Percentiles rank a stretch among this genome's conserved stretches.
phyloP scores from a whole-genome alignment of 92 coral and sea anemone species.

The Parazoanthus atlanticus region DNA sequence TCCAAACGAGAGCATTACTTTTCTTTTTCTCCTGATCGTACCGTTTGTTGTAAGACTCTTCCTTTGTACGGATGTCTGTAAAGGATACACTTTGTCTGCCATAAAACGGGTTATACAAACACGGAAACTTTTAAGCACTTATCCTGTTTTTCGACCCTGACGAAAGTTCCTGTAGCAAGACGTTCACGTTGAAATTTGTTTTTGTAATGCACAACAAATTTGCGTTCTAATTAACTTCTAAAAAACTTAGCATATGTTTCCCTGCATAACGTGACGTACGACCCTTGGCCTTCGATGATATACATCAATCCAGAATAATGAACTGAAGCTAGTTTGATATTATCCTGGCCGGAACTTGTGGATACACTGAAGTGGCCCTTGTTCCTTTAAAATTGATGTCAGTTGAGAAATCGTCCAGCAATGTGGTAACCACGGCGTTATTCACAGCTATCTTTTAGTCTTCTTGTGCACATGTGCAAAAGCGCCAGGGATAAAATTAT shows the following conservation, averaged over 20 bases:
- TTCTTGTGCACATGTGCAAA: neutral
- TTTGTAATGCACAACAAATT: neutral
- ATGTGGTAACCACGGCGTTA: neutral
- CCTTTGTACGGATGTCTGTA: neutral
- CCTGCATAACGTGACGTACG: neutral
- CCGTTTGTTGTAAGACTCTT: neutral
- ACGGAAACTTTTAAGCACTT: neutral
- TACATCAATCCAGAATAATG: no score
- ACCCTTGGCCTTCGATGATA: neutral
- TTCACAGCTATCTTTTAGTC: no score
- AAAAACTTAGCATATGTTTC: neutral
- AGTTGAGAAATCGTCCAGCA: neutral
- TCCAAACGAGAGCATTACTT: neutral
- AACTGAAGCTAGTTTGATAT: neutral
- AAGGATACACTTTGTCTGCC: neutral
- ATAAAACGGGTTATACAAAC: neutral
- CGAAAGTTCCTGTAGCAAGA: neutral
- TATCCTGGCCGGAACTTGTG: neutral
- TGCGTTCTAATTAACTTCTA: neutral
- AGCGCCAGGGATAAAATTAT: neutral
- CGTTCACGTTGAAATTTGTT: neutral
- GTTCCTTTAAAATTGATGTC: neutral
- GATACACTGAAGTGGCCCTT: neutral
- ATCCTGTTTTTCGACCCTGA: neutral
- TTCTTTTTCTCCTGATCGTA: neutral